Evolutionary conservation across 1,140 invertebrate species (phyloP), one percentile per base, ranked within the genome.

Genomic region (Heliconius hewitsoni): DNA sequence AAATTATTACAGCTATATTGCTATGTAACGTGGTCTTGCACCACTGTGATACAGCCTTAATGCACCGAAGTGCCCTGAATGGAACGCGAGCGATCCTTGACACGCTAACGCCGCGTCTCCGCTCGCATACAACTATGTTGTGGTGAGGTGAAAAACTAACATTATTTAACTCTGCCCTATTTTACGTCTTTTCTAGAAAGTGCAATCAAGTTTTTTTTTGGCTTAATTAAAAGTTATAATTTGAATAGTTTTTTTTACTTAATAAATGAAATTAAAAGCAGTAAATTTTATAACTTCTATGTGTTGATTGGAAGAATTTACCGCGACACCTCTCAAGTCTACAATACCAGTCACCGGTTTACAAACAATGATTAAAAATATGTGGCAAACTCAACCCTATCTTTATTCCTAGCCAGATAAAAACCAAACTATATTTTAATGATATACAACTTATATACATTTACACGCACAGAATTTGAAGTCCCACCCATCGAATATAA

Each of bases 71-170:
- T 55, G 78, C 34, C 73, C 74, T 76, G 78, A 71, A 80, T 79
- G 77, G 57, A 70, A 82, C 81, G 76, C 81, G 77, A 79, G 72
- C 74, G 75, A 84, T 80, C 81, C 83, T 84, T 84, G 83, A 84
- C 83, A 83, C 78, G 83, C 55, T 82, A 81, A 77, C 76, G 55
- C 60, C 73, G 70, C 75, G 77, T 78, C 71, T 75, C 66, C 70
- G 70, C 78, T 73, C 55, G 52, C 52, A 57, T 39, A 71, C 78
- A 55, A n/a, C 76, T 39, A 30, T 74, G 50, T 23, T 27, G 72
- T 34, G 57, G 55, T 30, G 46, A 74, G 37, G 66, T 73, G 39
- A 74, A 74, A 70, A 79, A 79, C 52, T 71, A 8, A 76, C 71
- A 71, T 70, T 60, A 52, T 71, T 71, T 71, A 30, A 9, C 60